Evolutionary conservation across 2,888 invertebrate species (phyloP), one percentile per base, ranked within the genome.

Genomic region (Petrolisthes manimaculis): DNA sequence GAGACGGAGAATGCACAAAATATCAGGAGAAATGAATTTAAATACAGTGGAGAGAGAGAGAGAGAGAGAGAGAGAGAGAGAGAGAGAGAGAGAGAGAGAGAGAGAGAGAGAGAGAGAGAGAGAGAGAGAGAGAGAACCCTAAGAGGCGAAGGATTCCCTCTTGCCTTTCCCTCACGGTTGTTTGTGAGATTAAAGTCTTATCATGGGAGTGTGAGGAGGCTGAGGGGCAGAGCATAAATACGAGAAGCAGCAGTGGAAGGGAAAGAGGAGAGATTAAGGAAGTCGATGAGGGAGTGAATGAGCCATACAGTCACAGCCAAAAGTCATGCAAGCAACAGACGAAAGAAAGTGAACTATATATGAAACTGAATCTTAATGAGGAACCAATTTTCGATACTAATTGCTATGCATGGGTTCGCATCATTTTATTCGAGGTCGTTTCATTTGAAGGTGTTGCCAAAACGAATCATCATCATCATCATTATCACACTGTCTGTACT

Each of bases 151-250:
- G 61, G 51, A 9, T 6, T 8, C 71, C 71, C 71, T 18, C 71
- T n/a, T 14, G n/a, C 71, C 14, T n/a, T 21, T n/a, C 71, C 71
- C 21, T n/a, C 21, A 14, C 67, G 21, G 71, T 71, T 8, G 71
- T n/a, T n/a, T n/a, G 18, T 1, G 71, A 51, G 83, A 84, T 82
- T 69, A 82, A 82, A 69, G 82, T 82, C 37, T 67, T 82, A 55
- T n/a, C 75, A 75, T 18, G 51, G 56, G 24, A 24, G 61, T 75
- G 75, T 54, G 83, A 37, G 80, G 4, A 9, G 67, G 69, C 12
- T 56, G 37, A n/a, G 71, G 24, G 61, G 69, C 4, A 14, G 54
- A 69, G 37, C 18, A 18, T 37, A 14, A 8, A 21, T 55, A 37
- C 14, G 81, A 9, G 5, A 61, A 14, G 81, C 2, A 18, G 81